A percentile compares a stretch with the other conserved stretches of the same genome.
phyloP scores from a whole-genome alignment of 2,113 vertebrate species.

The Nestor notabilis region DNA sequence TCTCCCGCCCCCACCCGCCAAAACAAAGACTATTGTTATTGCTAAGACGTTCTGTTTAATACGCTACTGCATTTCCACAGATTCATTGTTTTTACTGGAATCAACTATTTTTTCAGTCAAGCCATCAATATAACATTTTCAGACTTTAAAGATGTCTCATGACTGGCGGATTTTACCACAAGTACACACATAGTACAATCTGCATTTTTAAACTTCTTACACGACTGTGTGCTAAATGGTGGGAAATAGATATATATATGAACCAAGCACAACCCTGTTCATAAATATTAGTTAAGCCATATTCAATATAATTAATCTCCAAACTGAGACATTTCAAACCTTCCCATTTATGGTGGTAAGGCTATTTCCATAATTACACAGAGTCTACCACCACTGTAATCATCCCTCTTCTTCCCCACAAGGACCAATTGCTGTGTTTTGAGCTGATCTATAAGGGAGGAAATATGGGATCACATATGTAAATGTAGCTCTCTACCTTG shows the following conservation, averaged over 20 bases:
- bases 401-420: not conserved
- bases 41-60: not conserved
- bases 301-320: not conserved
- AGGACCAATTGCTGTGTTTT: not conserved
- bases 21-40: not conserved
- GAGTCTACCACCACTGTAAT: not conserved
- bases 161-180: not conserved
- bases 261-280: not conserved
- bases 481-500: not conserved
- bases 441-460: not conserved
- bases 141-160: not conserved
- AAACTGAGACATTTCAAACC: not conserved
- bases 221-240: not conserved
- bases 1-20: no score
- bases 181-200: fast-evolving
- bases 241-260: not conserved
- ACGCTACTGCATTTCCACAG: not conserved
- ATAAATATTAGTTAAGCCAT: not conserved
- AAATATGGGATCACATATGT: not conserved
- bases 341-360: not conserved
- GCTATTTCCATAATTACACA: not conserved
- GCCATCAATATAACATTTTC: not conserved
- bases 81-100: not conserved
- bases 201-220: not conserved
- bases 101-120: not conserved